phyloP scores from a whole-genome alignment of 2,113 vertebrate genomes.

The Empidonax traillii region DNA sequence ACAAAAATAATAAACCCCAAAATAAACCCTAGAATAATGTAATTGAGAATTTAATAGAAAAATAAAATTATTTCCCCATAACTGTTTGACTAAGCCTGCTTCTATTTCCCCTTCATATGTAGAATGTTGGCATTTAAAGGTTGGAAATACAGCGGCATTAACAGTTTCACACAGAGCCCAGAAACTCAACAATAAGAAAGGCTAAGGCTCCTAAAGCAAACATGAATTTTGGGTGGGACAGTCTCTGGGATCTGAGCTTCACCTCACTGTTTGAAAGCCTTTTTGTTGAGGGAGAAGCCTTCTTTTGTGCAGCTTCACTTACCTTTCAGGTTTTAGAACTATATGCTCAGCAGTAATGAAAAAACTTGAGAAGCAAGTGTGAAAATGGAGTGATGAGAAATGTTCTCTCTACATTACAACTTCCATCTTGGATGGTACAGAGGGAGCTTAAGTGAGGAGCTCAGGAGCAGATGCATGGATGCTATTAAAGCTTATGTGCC shows the following conservation, averaged over 20 bases:
- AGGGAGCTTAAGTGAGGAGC: background rate
- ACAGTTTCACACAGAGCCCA: background rate
- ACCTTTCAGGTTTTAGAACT: background rate
- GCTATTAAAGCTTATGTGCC: conserved; percentile 28
- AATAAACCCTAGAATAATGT: background rate
- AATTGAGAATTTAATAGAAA: conserved; percentile 35
- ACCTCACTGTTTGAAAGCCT: background rate
- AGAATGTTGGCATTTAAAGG: background rate
- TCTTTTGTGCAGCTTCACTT: background rate
- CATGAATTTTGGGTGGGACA: background rate
- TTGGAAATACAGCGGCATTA: background rate
- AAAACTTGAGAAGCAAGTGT: background rate
- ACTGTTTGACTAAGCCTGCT: background rate
- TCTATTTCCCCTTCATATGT: background rate
- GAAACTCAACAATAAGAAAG: background rate
- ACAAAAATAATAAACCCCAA: background rate
- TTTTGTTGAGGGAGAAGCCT: background rate
- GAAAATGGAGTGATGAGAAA: background rate
- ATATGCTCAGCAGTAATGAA: background rate
- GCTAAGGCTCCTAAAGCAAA: background rate
- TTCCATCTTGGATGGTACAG: background rate
- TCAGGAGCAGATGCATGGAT: conserved; percentile 46
- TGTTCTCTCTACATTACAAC: background rate
- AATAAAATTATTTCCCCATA: conserved; percentile 3
- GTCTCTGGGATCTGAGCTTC: background rate